Base-by-base conservation (phyloP, 1,140 invertebrate species). In the Nymphalis io region DNA sequence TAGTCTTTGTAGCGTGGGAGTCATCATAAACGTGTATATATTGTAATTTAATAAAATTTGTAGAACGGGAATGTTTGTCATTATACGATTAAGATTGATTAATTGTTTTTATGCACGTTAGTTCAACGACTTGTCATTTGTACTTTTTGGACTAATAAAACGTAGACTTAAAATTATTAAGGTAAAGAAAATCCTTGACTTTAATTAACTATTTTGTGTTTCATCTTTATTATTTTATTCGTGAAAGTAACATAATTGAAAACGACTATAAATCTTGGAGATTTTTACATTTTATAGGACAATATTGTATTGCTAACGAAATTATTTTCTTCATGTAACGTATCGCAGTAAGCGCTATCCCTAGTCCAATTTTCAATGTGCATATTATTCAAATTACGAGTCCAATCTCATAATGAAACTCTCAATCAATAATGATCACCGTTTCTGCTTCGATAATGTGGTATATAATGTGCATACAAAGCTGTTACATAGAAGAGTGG, bases 1-100 rank as follows among this genome's bases (percentile, higher is more conserved):
- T 55, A 21, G 42, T 55, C 42, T 48, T 59, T 63, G 61, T 64
- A 53, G 68, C 55, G 68, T 70, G 46, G 68, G 68, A 63, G 68
- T 42, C 20, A 20, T 12, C 16, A 11, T 51, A 51, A 4, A 20
- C 46, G 44, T 44, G 13, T 60, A 15, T 21, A 60, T 44, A 44
- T 39, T 60, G 15, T 42, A 60, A 21, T 40, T 42, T 60, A 59
- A 38, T 40, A 15, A 8, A 55, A 55, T 23, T 27, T 55, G 48
- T 51, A 27, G 15, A 60, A 60, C 18, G 38, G 59, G 53, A 57
- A 57, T 21, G 21, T 27, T 27, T 42, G 40, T 44, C 16, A 44
- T 4, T 15, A 60, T 21, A 42, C 20, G 18, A 44, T 27, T 18
- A 10, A 18, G 48, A 6, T 51, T 51, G 48, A 20, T 51, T 55